Evolutionary conservation across 2,113 vertebrate genomes (phyloP), one percentile per base, ranked within the genome.

Genomic region (Chaetodon trifascialis): DNA sequence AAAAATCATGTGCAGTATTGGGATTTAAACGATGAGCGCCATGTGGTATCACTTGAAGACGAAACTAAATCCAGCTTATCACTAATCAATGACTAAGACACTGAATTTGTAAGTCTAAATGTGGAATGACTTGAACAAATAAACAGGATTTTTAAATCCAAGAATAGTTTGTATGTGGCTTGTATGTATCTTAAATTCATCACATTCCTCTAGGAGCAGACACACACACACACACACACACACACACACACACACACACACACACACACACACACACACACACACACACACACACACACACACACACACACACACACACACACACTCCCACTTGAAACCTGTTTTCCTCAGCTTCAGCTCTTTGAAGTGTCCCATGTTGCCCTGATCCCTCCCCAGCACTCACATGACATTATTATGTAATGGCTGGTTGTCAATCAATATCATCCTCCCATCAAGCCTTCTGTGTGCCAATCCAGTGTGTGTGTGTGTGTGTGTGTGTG

Each of bases 321-420:
- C 17, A 42, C n/a, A 52, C n/a, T 49, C 42, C 36, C 23, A 21
- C 16, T 47, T 65, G 19, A 64, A 69, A 82, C 25, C 14, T 47
- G 42, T 47, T 65, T 65, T 34, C 17, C 34, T 52, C 49, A 69
- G 52, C 77, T 15, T 15, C 16, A 49, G 42, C 54, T 55, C 36
- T 86, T 62, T 73, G n/a, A 84, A 56, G 47, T 65, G 40, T 78
- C 79, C 59, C 66, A 30, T 10, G 42, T 49, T 60, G 60, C 46
- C 38, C 21, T 11, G 0, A 46, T 67, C 58, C n/a, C 36, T 51
- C 51, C 51, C n/a, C 25, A n/a, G 19, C 23, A 52, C 76, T 85
- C 82, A 84, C 72, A 6, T 83, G 79, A 34, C 46, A 21, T 65
- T 11, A 25, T 90, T 91, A 85, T 38, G 71, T 76, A 89, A 93